Evolutionary conservation across 2,797 vertebrate genomes (phyloP), one percentile per base, ranked within the genome.

Genomic region (Danio kyathit): DNA sequence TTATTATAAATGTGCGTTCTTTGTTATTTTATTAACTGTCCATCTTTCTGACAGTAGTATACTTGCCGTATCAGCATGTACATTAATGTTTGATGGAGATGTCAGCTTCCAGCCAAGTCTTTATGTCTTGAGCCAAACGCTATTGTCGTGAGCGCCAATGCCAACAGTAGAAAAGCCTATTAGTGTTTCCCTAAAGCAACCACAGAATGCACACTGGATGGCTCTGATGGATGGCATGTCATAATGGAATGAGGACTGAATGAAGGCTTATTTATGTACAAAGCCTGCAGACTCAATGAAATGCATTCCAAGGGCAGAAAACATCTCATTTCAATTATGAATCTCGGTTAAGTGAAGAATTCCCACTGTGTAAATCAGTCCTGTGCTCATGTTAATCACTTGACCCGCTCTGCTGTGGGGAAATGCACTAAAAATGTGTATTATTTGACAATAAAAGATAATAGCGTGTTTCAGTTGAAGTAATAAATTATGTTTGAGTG

Each of bases 401-500:
- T 73, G 82, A 79, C 70, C 83, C 5, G 12, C 57, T 60, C 5
- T 82, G 82, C 81, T 82, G 65, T 59, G 73, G 41, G 76, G 14
- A 82, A n/a, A 44, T 77, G 14, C 84, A 88, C 90, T 83, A 67
- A 81, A 91, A 87, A 88, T 87, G 87, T 90, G 90, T 92, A 89
- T 89, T 89, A 86, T 87, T 86, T 69, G 79, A 87, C 83, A 85
- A 82, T 91, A 85, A 91, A 90, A 83, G 76, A 87, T 91, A 89
- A 91, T 91, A 90, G 87, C 76, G 88, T 92, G 90, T 91, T 93
- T 92, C 88, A 90, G 91, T 93, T 90, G 86, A 73, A 85, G 87
- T 90, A 87, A 90, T 92, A 29, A 29, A 29, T 29, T 29, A 29
- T 29, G 29, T 1, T 29, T 29, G 29, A 29, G 29, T 29, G 29